phyloP scores from a whole-genome alignment of 2,888 invertebrate genomes.

The Sylvicola cinctus region DNA sequence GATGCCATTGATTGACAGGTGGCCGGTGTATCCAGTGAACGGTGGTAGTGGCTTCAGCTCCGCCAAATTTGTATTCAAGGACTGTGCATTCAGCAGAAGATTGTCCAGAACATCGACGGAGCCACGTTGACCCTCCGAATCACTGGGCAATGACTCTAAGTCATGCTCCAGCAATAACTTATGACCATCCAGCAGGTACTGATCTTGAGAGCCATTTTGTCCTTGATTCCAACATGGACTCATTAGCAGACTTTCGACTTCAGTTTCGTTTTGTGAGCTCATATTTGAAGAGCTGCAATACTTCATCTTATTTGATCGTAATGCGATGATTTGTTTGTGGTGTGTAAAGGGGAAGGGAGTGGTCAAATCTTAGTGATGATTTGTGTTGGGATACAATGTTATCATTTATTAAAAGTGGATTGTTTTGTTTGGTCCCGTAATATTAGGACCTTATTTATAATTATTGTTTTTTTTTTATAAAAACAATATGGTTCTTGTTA shows the following conservation, averaged over 20 bases:
- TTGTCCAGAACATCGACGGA: constrained; percentile 52
- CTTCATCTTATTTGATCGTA: constrained; percentile 39
- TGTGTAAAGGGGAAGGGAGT: no score
- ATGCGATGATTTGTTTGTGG: no score
- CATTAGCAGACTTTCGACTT: constrained; percentile 50
- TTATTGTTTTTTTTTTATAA: no score
- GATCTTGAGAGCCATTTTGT: constrained; percentile 26
- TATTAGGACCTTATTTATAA: no score
- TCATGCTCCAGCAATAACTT: constrained; percentile 35
- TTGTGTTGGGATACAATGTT: no score
- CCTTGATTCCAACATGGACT: constrained; percentile 47
- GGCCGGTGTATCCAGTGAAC: constrained; percentile 69
- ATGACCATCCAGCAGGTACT: constrained; percentile 31
- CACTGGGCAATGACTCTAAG: constrained; percentile 28
- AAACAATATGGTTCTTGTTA: no score
- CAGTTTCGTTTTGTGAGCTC: constrained; percentile 29
- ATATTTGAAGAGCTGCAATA: constrained; percentile 27
- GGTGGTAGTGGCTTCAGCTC: constrained; percentile 74
- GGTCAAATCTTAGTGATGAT: no score
- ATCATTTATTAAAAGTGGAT: no score
- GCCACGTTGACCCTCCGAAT: constrained; percentile 22
- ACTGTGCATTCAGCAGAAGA: constrained; percentile 32
- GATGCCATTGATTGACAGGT: constrained; percentile 70
- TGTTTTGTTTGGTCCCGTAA: no score
- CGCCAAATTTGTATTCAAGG: constrained; percentile 38